Percentiles rank a stretch among this genome's conserved stretches.
Conservation (phyloP, 2,113 vertebrate species). For the Panthera uncia region DNA sequence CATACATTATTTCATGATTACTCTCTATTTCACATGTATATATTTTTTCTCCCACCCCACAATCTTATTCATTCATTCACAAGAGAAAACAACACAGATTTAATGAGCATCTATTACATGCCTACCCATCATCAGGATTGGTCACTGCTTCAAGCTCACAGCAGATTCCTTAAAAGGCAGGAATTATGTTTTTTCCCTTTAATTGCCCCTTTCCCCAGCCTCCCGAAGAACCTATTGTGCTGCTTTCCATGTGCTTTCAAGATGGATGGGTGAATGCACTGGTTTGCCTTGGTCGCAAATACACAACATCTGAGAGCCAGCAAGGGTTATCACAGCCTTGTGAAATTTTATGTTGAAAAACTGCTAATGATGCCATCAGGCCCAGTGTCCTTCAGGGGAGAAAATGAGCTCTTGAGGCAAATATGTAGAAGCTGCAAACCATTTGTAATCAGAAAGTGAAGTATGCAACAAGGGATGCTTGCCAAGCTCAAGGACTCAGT, state of each 20-base stretch:
- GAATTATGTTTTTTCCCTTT: not conserved
- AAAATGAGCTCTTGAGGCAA: slow-evolving; percentile 76
- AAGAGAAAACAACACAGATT: not conserved
- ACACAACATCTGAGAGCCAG: not conserved
- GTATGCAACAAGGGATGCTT: slow-evolving; percentile 60
- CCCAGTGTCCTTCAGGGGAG: slow-evolving; percentile 74
- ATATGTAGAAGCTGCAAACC: slow-evolving; percentile 72
- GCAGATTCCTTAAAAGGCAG: not conserved
- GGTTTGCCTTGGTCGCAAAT: not conserved
- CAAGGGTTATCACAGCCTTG: not conserved
- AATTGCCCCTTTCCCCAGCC: not conserved
- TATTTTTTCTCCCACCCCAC: not conserved
- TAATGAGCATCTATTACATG: slow-evolving; percentile 6
- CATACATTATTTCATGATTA: not conserved
- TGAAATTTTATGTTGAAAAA: slow-evolving; percentile 80
- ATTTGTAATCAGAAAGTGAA: slow-evolving; percentile 77
- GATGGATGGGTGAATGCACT: not conserved
- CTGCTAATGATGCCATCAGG: slow-evolving; percentile 73
- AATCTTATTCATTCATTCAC: not conserved
- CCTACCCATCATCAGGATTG: not conserved
- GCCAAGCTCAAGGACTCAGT: slow-evolving; percentile 71
- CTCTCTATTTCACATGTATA: not conserved
- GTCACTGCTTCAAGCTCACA: not conserved
- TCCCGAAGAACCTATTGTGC: not conserved
- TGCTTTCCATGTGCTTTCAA: not conserved